Evolutionary conservation across 1,140 invertebrate genomes (phyloP).

Genomic region (Papilio xuthus): DNA sequence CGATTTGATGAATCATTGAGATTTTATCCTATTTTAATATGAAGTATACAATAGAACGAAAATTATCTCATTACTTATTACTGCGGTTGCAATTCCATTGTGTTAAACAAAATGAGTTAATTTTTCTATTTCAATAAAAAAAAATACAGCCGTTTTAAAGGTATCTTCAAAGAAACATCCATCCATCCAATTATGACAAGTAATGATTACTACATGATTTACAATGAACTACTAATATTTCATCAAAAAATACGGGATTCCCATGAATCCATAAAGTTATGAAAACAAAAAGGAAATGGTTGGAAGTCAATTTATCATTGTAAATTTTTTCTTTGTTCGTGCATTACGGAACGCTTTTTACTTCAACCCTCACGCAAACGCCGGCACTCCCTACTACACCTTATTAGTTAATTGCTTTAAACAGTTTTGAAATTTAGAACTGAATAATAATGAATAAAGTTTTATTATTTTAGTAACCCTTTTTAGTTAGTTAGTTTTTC

Average conservation of each 20-base stretch:
- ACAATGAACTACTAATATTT: background rate
- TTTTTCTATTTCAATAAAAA: background rate
- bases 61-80: background rate
- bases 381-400: background rate
- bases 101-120: background rate
- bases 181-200: background rate
- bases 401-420: slow-evolving; percentile 27
- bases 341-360: slow-evolving; percentile 17
- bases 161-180: too few relatives aligned
- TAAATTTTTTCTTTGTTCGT: slow-evolving; percentile 25
- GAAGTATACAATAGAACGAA: background rate
- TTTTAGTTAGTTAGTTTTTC: background rate
- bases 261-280: slow-evolving; percentile 3
- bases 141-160: too few relatives aligned
- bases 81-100: too few relatives aligned
- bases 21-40: too few relatives aligned
- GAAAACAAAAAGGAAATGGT: slow-evolving; percentile 20
- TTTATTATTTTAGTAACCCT: slow-evolving; percentile 6
- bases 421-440: slow-evolving; percentile 19
- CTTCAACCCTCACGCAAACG: slow-evolving; percentile 12
- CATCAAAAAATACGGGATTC: background rate
- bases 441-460: slow-evolving; percentile 5
- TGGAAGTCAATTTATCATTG: slow-evolving; percentile 17
- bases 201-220: background rate
- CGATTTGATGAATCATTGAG: too few relatives aligned